Evolutionary conservation across 2,888 invertebrate genomes (phyloP), one percentile per base, ranked within the genome.

Genomic region (Dicycla oo): DNA sequence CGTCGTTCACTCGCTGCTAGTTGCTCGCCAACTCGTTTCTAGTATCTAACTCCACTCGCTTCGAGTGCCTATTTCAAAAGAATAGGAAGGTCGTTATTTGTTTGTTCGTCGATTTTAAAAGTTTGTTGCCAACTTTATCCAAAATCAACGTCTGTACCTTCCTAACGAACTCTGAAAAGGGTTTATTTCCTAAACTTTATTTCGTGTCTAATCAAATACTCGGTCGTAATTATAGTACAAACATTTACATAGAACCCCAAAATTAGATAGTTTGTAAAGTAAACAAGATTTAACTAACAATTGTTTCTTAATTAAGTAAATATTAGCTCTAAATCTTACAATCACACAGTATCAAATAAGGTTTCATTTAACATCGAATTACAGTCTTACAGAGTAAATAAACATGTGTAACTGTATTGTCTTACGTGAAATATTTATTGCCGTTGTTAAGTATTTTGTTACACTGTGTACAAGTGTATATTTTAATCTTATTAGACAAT

Each of bases 231-330:
- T 56, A 60, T 20, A 43, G 20, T 3, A n/a, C 61, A 54, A 77
- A 69, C 51, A 69, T 60, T 58, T 47, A 53, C 43, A n/a, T n/a
- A n/a, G 45, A 56, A 34, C 40, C 75, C 58, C 18, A 62, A 69
- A 73, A 66, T 69, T 58, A 65, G 53, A 60, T 66, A 82, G 68
- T 80, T 81, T 70, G 43, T 43, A 34, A 62, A 68, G 66, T 63
- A 60, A 72, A 79, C 65, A 63, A 30, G 62, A 23, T 34, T 40
- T 23, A 54, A 57, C 61, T 68, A 78, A 76, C 79, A 78, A 69
- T 73, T 57, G 56, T 34, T 56, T 58, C 67, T 69, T 75, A 75
- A 74, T 70, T 72, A 82, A 74, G 75, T 74, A 68, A 75, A 82
- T 68, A 72, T 73, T 66, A 30, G 57, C 57, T 63, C 51, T 69